A percentile compares a stretch with the other conserved stretches of the same genome.
These are phyloP conservation scores for Bradypodion ventrale DNA, from an alignment of 2,797 vertebrate genomes.

Conservation along the genomic window DNA sequence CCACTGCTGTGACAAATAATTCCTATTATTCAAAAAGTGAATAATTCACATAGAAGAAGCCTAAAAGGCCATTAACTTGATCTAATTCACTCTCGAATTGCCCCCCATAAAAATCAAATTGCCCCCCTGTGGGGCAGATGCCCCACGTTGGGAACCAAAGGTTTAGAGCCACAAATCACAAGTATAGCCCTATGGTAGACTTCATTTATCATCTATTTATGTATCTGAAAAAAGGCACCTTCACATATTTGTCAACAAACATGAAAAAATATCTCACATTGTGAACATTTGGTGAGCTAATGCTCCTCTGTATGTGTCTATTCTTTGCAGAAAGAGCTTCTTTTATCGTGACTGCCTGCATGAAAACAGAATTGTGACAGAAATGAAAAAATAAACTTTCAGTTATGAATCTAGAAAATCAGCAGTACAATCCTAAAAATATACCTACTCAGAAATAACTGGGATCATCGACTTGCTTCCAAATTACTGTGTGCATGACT, in stretches of 20 bases:
- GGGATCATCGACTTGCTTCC: background rate
- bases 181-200: background rate
- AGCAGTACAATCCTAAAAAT: background rate
- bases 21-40: no score
- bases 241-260: background rate
- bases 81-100: no score
- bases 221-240: background rate
- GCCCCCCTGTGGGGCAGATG: no score
- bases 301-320: slow-evolving; percentile 89
- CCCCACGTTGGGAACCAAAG: no score
- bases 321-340: slow-evolving; percentile 89
- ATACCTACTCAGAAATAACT: background rate
- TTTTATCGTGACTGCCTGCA: slow-evolving; percentile 92
- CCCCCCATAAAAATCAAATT: no score
- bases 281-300: slow-evolving; percentile 95
- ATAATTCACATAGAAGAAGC: no score
- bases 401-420: background rate
- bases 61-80: no score
- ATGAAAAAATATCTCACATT: slow-evolving; percentile 80
- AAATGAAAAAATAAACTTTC: background rate
- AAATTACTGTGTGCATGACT: background rate
- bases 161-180: background rate
- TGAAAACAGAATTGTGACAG: slow-evolving; percentile 18
- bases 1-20: no score
- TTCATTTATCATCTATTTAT: background rate